Base-by-base conservation (phyloP, 2,113 vertebrate species). In the Equus przewalskii region DNA sequence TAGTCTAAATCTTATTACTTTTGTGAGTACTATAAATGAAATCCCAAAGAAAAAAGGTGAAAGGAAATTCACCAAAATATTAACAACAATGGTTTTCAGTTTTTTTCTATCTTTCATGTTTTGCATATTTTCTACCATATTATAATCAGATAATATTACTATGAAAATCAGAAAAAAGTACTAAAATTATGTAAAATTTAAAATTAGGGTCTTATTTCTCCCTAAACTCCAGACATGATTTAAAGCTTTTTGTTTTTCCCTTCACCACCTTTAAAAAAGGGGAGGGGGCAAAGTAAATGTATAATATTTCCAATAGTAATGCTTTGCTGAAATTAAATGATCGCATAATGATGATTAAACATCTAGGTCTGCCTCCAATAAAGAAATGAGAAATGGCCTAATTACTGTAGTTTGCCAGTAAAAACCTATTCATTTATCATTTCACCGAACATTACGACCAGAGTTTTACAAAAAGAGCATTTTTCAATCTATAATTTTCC, bases 401-500 rank as follows among this genome's bases (percentile, higher is more conserved):
- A 98, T 99, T 98, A 98, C 89, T 96, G 46, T 83, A 97, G 98
- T 98, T 98, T 98, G 96, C 98, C 97, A 96, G 97, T 94, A 97
- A 98, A 97, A 98, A 98, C 94, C 44, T 80, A 98, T 98, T 97
- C 98, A 99, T 99, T 99, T 98, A 98, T 99, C 98, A 98, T 98
- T 98, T 98, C 62, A 75, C 54, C 36, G 41, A 98, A 83, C 46
- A 64, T 98, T 97, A 97, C 89, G 28, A 95, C 96, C 96, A 96
- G 98, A 97, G 7, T 98, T 98, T 98, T 93, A 96, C 75, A 95
- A 97, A 99, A 96, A 94, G 72, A 46, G 88, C 94, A 69, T 97
- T 98, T 62, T 97, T 92, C 97, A 97, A 54, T 97, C 28, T 97
- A 84, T 98, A 96, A 91, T 94, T 96, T 96, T 76, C n/a, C 75